phyloP scores from a whole-genome alignment of 2,113 vertebrate genomes.

The Aramus guarauna region DNA sequence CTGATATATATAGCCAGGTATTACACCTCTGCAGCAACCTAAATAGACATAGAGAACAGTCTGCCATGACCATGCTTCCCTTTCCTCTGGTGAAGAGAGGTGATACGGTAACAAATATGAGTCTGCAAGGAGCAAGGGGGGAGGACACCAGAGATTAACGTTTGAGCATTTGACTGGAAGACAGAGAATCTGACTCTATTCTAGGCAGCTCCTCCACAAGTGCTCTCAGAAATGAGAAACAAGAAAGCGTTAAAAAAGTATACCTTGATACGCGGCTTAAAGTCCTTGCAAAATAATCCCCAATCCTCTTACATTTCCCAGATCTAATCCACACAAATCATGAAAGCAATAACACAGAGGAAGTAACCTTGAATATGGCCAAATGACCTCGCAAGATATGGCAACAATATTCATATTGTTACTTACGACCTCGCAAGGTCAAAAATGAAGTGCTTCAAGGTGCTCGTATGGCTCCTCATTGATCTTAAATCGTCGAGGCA shows the following conservation, averaged over 20 bases:
- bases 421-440: neutral
- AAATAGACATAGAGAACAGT: fast-evolving
- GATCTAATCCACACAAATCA: neutral
- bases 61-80: neutral
- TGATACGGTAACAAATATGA: fast-evolving
- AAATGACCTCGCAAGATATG: neutral
- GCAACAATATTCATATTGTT: fast-evolving
- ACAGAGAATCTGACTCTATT: neutral
- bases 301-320: neutral
- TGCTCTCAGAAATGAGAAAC: neutral
- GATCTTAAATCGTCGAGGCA: neutral
- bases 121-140: neutral
- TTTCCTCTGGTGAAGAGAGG: neutral
- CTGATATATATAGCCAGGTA: too few species aligned
- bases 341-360: neutral
- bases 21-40: neutral
- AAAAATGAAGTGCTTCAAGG: neutral
- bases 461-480: neutral
- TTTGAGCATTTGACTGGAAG: neutral
- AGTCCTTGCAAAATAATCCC: neutral
- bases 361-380: neutral
- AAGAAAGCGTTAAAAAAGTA: neutral
- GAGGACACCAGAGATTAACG: fast-evolving
- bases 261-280: neutral
- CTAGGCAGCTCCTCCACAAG: neutral